Percentiles rank a stretch among this genome's conserved stretches.
Evolutionary conservation across 2,113 vertebrate genomes (phyloP).

Genomic region (Guaruba guarouba): DNA sequence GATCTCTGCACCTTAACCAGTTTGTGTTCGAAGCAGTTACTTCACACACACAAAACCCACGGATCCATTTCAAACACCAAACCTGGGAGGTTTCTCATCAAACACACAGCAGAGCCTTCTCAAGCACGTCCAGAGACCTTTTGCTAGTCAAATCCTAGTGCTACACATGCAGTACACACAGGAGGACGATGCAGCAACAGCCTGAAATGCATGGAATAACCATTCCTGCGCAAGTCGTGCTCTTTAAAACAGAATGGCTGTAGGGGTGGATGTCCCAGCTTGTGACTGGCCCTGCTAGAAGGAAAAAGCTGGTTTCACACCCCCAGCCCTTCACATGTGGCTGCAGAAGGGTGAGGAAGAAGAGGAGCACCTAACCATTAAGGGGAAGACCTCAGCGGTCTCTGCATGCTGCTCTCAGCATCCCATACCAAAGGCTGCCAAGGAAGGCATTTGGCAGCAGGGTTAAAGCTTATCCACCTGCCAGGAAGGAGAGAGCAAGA

Average conservation of each 20-base stretch:
- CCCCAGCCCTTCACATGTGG: not conserved
- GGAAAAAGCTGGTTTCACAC: not conserved
- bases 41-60: not conserved
- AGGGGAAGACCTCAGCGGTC: not conserved
- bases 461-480: not conserved
- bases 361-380: not conserved
- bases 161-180: not conserved
- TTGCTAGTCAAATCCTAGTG: fast-evolving
- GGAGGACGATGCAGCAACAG: not conserved
- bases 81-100: not conserved
- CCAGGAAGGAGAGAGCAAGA: too few relatives aligned
- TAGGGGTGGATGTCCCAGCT: not conserved
- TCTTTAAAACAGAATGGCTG: not conserved
- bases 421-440: fast-evolving
- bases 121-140: not conserved
- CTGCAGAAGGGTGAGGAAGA: not conserved
- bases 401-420: not conserved
- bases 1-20: not conserved
- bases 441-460: not conserved
- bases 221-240: fast-evolving
- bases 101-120: not conserved
- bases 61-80: too few relatives aligned
- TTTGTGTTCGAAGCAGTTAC: not conserved
- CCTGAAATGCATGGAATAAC: fast-evolving
- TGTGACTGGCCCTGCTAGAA: not conserved